A percentile compares a stretch with the other conserved stretches of the same genome.
These are phyloP conservation scores for Steinernema khuongi DNA, from an alignment of 1,140 invertebrate genomes.

Conservation along the genomic window DNA sequence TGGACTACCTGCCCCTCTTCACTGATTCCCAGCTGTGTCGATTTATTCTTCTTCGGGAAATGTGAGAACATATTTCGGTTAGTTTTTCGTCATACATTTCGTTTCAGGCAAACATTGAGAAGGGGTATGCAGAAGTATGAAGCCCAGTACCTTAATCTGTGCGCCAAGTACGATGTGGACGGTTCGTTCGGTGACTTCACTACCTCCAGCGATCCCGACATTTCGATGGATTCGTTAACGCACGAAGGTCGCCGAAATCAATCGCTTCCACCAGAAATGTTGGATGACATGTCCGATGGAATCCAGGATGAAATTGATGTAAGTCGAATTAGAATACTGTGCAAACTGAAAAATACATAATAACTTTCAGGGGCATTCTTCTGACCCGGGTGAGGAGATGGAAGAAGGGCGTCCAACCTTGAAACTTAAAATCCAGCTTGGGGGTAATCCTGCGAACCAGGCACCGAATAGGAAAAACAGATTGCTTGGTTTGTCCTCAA, in stretches of 20 bases:
- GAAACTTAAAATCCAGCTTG: conserved; percentile 19
- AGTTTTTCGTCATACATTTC: background rate
- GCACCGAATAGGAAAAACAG: background rate
- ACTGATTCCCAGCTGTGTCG: conserved; percentile 62
- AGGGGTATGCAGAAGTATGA: conserved; percentile 42
- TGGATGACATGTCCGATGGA: conserved; percentile 8
- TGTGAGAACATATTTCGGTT: conserved; percentile 63
- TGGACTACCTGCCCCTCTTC: conserved; percentile 62
- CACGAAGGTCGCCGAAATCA: conserved; percentile 19
- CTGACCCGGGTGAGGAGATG: conserved; percentile 8
- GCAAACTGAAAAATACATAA: conserved; percentile 13
- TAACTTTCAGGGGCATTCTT: background rate
- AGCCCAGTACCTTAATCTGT: conserved; percentile 30
- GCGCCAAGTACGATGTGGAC: conserved; percentile 24
- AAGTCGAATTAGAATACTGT: conserved; percentile 21
- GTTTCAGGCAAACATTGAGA: conserved; percentile 37
- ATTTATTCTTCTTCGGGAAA: conserved; percentile 64
- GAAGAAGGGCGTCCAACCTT: conserved; percentile 26
- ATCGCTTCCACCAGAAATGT: conserved; percentile 12
- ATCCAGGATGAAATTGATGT: conserved; percentile 18
- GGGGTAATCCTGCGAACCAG: conserved; percentile 1
- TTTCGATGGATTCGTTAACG: conserved; percentile 8
- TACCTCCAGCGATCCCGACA: conserved; percentile 11
- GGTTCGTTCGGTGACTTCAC: conserved; percentile 11
- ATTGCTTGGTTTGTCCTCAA: conserved; percentile 5